A percentile compares a stretch with the other conserved stretches of the same genome.
phyloP scores from a whole-genome alignment of 2,113 vertebrate species.

The Colossoma macropomum region DNA sequence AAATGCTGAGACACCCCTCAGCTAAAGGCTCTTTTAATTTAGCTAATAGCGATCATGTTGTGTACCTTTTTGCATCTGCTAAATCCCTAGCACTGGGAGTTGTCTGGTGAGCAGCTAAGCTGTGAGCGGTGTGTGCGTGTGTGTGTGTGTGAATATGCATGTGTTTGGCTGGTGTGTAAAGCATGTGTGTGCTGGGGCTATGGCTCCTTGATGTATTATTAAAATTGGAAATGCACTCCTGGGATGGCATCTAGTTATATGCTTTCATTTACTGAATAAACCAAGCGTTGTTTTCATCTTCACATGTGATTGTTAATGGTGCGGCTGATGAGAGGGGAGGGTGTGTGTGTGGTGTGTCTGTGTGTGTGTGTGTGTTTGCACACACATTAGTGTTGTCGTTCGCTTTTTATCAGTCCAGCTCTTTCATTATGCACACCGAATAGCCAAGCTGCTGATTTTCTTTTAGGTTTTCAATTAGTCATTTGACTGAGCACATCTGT shows the following conservation, averaged over 20 bases:
- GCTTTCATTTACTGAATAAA: conserved; percentile 99
- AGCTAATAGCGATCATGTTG: conserved; percentile 99
- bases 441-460: conserved; percentile 97
- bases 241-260: conserved; percentile 98
- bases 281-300: conserved; percentile 99
- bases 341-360: conserved; percentile 62
- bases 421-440: conserved; percentile 98
- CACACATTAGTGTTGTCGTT: conserved; percentile 62
- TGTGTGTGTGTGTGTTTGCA: conserved; percentile 37
- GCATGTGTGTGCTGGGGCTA: conserved; percentile 91
- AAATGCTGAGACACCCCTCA: conserved; percentile 79
- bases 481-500: conserved; percentile 99
- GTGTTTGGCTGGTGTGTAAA: conserved; percentile 92
- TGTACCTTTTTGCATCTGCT: conserved; percentile 98
- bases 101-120: conserved; percentile 86
- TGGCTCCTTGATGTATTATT: conserved; percentile 99
- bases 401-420: conserved; percentile 87
- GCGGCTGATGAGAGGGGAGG: conserved; percentile 95
- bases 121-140: conserved; percentile 80
- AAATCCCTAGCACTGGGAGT: conserved; percentile 94
- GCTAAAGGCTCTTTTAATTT: conserved; percentile 98
- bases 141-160: conserved; percentile 66
- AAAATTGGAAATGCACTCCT: conserved; percentile 99
- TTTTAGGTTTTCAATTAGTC: conserved; percentile 99
- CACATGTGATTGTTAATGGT: conserved; percentile 99